phyloP scores from a whole-genome alignment of 2,797 vertebrate genomes.

The Sebastes itinus region DNA sequence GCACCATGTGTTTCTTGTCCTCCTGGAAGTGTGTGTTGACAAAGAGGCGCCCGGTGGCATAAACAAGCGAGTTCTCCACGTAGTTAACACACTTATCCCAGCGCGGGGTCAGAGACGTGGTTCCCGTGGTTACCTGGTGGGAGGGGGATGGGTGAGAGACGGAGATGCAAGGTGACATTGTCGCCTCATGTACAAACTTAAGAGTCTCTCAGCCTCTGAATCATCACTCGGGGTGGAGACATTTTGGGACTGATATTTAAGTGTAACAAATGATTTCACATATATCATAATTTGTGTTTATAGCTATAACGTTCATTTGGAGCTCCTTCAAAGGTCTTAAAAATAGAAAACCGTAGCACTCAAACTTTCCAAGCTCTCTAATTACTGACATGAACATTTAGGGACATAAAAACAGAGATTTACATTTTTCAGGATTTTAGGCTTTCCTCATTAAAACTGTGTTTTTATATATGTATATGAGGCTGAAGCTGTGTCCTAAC shows the following conservation, averaged over 20 bases:
- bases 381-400: slow-evolving; percentile 1
- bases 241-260: background rate
- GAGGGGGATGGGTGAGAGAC: background rate
- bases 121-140: slow-evolving; percentile 91
- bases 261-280: background rate
- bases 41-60: slow-evolving; percentile 92
- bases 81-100: slow-evolving; percentile 98
- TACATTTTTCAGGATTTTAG: background rate
- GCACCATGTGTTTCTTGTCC: slow-evolving; percentile 94
- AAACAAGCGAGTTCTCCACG: slow-evolving; percentile 90
- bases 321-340: background rate
- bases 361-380: background rate
- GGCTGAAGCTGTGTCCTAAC: background rate
- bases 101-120: slow-evolving; percentile 90
- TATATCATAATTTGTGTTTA: background rate
- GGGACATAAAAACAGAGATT: background rate
- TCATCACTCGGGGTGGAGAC: background rate
- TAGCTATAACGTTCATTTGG: background rate
- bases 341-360: background rate
- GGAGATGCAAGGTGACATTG: background rate
- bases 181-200: background rate
- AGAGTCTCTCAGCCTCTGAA: background rate
- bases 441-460: background rate
- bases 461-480: background rate
- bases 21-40: slow-evolving; percentile 94